Evolutionary conservation across 2,113 vertebrate species (phyloP).

Genomic region (Anoplopoma fimbria): DNA sequence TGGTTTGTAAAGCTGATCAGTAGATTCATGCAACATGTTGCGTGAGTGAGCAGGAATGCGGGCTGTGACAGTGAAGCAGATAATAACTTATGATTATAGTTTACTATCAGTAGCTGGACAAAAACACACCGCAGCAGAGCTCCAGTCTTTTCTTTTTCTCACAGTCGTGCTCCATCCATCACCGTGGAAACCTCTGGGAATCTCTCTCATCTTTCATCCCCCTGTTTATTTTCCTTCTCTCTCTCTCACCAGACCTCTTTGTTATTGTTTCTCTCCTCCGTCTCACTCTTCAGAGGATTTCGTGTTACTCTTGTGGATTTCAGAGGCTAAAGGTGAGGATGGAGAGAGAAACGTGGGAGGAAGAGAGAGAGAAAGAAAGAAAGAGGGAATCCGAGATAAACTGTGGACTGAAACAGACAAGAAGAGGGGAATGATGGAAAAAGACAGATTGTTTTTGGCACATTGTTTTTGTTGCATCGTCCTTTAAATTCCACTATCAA

Average conservation of each 20-base stretch:
- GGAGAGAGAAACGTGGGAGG: neutral
- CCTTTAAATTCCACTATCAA: neutral
- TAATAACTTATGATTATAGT: conserved; percentile 28
- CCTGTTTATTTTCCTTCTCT: conserved; percentile 12
- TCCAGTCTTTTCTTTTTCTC: conserved; percentile 49
- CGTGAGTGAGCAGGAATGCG: neutral
- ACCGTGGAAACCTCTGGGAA: conserved; percentile 7
- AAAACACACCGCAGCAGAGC: too few relatives aligned
- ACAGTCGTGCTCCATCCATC: conserved; percentile 24
- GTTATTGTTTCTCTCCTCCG: neutral
- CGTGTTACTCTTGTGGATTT: neutral
- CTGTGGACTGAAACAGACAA: neutral
- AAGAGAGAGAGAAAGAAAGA: neutral
- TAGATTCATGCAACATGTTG: neutral
- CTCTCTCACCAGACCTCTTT: neutral
- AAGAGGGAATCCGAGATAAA: neutral
- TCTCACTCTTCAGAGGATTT: neutral
- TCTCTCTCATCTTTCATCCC: neutral
- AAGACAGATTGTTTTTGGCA: neutral
- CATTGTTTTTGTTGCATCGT: neutral
- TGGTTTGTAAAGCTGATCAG: too few relatives aligned
- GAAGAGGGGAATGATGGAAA: neutral
- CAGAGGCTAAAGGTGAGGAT: neutral
- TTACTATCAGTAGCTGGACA: conserved; percentile 11
- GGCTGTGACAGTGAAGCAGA: too few relatives aligned